Conservation (phyloP, 2,797 vertebrate genomes). For the Psittacula derbiana region DNA sequence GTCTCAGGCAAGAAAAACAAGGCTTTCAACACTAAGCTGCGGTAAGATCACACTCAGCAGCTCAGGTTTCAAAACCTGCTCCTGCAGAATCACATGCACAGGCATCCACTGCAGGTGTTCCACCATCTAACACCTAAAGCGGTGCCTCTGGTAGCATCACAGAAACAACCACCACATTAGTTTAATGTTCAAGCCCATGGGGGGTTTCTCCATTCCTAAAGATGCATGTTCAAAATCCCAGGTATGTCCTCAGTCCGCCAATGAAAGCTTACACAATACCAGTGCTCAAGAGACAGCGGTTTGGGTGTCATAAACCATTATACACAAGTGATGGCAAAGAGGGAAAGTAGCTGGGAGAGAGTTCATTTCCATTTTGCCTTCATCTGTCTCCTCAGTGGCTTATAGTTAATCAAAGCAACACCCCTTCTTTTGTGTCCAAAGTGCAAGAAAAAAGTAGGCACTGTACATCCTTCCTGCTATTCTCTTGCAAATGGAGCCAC, state of each 20-base stretch:
- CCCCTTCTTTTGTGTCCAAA: slow-evolving; percentile 42
- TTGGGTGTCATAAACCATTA: background rate
- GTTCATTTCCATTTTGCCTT: slow-evolving; percentile 55
- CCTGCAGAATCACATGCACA: background rate
- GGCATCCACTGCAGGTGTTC: slow-evolving; percentile 2
- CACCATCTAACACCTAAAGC: background rate
- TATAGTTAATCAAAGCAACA: slow-evolving; percentile 59
- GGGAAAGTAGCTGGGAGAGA: background rate
- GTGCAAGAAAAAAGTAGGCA: slow-evolving; percentile 28
- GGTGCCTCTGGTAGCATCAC: background rate
- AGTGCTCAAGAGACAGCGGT: background rate
- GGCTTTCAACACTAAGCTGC: slow-evolving; percentile 10
- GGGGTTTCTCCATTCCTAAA: background rate
- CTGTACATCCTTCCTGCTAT: slow-evolving; percentile 60
- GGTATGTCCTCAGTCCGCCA: background rate
- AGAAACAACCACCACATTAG: background rate
- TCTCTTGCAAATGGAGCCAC: slow-evolving; percentile 68
- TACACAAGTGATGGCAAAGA: background rate
- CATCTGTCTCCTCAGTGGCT: slow-evolving; percentile 14
- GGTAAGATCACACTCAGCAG: background rate
- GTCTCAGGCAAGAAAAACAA: slow-evolving; percentile 34
- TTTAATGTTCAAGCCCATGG: background rate
- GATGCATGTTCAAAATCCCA: background rate
- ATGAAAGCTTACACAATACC: background rate
- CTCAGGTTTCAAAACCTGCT: slow-evolving; percentile 45